Base-by-base conservation (phyloP, 2,797 vertebrate genomes). In the Sebastes aleutianus region DNA sequence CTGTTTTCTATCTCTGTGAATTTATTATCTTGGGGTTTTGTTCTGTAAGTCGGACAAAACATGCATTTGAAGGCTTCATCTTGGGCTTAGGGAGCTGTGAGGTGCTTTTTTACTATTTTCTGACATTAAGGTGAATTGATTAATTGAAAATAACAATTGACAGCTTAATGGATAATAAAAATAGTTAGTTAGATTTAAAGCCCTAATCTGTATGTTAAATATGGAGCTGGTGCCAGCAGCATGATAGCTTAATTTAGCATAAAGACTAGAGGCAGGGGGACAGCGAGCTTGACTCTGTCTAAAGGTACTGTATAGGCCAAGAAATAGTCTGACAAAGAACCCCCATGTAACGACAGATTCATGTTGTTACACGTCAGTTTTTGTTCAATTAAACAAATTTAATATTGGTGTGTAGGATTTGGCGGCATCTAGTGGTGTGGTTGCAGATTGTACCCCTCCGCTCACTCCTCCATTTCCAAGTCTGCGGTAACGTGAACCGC, bases 381-480 rank as follows among this genome's bases (percentile, higher is more conserved):
- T 54, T 56, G 22, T n/a, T 2, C 12, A 26, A 5, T 34, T 27
- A 18, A 36, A 61, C 18, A 29, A 5, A 54, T 29, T 2, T 10
- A 1, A 36, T 26, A 47, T 26, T 10, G 2, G 16, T 47, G 43
- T 47, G 43, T 47, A 47, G 43, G 43, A 47, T 47, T 47, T 47
- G 16, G 43, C 1, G 16, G 43, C 43, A 18, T 47, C 16, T 18
- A 47, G 16, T 47, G 43, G 43, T 47, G 43, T 47, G 43, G 43
- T 18, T 47, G 43, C 43, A 50, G 43, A 18, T 20, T 50, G 43
- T 50, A 20, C 16, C 43, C 0, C 16, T 50, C 43, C 3, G 16
- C 43, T 50, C 43, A 50, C 43, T 8, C 0, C 43, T 50, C 43
- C 16, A 0, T 50, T 50, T 50, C 16, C 43, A 50, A 50, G 43